phyloP scores from a whole-genome alignment of 2,113 vertebrate species.

The Gymnarchus niloticus region DNA sequence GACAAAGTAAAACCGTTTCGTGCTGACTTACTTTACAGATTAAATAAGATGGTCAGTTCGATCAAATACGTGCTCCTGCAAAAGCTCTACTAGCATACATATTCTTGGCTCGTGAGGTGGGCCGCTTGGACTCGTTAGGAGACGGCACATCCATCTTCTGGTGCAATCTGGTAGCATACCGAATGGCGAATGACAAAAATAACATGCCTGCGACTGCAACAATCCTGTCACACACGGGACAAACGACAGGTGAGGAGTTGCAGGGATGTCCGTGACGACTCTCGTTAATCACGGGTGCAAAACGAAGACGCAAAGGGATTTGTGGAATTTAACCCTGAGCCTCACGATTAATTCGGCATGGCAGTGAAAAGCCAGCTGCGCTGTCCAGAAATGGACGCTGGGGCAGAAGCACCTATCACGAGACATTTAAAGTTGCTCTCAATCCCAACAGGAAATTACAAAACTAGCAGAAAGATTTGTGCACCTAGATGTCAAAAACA shows the following conservation, averaged over 20 bases:
- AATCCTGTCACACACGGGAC: not conserved
- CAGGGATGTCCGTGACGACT: not conserved
- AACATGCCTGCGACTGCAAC: not conserved
- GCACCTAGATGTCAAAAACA: not conserved
- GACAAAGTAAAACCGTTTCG: not conserved
- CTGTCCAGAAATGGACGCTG: not conserved
- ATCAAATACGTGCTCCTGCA: not conserved
- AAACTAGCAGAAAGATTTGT: not conserved
- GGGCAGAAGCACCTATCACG: not conserved
- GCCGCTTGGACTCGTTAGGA: not conserved
- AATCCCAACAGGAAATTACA: not conserved
- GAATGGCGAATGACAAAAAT: not conserved
- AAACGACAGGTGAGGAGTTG: not conserved
- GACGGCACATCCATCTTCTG: not conserved
- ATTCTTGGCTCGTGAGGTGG: not conserved
- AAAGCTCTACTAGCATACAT: not conserved
- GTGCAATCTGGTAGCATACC: not conserved
- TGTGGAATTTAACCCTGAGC: not conserved
- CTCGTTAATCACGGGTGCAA: not conserved
- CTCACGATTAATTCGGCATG: not conserved
- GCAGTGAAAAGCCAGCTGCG: not conserved
- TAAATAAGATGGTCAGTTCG: not conserved
- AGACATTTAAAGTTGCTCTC: not conserved
- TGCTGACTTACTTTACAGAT: not conserved
- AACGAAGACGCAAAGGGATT: not conserved